Evolutionary conservation across 2,888 invertebrate genomes (phyloP).

Genomic region (Octodonta nipae): DNA sequence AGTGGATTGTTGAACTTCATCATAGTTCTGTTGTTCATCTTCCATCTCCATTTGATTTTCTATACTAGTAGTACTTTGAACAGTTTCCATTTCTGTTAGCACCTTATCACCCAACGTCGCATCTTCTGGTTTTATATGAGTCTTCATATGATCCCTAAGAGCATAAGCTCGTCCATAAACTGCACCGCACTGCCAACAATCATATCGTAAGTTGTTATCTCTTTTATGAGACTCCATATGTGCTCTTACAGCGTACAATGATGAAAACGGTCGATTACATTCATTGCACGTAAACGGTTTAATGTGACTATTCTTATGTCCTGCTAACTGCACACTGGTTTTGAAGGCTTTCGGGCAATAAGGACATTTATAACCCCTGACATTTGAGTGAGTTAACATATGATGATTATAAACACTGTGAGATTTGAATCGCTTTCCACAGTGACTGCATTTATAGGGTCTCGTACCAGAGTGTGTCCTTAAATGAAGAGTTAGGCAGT

Average conservation of each 20-base stretch:
- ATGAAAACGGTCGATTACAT: conserved; percentile 66
- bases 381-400: conserved; percentile 58
- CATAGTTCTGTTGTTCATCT: conserved; percentile 1
- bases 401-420: conserved; percentile 71
- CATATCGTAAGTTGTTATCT: conserved; percentile 55
- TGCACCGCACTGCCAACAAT: conserved; percentile 60
- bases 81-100: conserved; percentile 8
- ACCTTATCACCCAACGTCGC: conserved; percentile 6
- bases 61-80: conserved; percentile 8
- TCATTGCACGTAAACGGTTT: conserved; percentile 67
- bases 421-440: conserved; percentile 63
- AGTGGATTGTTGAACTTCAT: too few species aligned
- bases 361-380: conserved; percentile 62
- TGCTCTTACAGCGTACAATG: conserved; percentile 59
- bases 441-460: conserved; percentile 61
- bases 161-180: conserved; percentile 64
- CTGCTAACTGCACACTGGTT: conserved; percentile 64
- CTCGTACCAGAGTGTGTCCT: conserved; percentile 66
- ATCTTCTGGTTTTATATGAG: conserved; percentile 38
- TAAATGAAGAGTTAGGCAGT: conserved; percentile 66
- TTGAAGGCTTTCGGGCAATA: conserved; percentile 69
- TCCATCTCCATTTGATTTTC: conserved; percentile 6
- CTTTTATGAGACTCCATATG: conserved; percentile 63
- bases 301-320: conserved; percentile 65
- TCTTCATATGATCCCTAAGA: conserved; percentile 56